Percentiles rank a stretch among this genome's conserved stretches.
These are phyloP conservation scores for Leptodactylus fuscus DNA, from an alignment of 2,113 vertebrate species.

Conservation along the genomic window DNA sequence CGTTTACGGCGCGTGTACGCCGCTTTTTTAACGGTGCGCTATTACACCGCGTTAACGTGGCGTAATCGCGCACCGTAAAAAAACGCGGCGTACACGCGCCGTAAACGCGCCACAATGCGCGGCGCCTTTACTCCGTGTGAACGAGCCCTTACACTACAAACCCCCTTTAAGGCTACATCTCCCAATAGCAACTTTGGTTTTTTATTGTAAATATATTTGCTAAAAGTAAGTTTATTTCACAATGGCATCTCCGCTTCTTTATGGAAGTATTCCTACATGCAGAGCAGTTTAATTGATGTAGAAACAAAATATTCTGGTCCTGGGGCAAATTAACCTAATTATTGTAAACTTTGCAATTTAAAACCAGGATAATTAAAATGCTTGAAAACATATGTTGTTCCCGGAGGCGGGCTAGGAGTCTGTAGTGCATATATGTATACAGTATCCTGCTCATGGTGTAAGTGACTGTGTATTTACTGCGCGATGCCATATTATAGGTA, in stretches of 20 bases:
- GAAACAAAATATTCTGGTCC: background rate
- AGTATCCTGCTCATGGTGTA: background rate
- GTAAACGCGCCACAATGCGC: too few relatives aligned
- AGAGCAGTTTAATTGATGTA: background rate
- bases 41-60: too few relatives aligned
- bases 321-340: background rate
- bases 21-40: too few relatives aligned
- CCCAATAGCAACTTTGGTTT: too few relatives aligned
- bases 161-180: too few relatives aligned
- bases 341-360: conserved; percentile 27
- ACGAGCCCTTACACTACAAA: too few relatives aligned
- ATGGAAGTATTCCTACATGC: background rate
- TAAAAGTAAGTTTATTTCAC: background rate
- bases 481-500: background rate
- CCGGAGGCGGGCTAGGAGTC: background rate
- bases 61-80: too few relatives aligned
- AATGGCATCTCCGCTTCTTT: background rate
- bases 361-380: background rate
- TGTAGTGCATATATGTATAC: background rate
- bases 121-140: too few relatives aligned
- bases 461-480: background rate
- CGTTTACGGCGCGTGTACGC: too few relatives aligned
- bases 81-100: too few relatives aligned
- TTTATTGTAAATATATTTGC: too few relatives aligned
- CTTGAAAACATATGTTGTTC: conserved; percentile 19